A percentile compares a stretch with the other conserved stretches of the same genome.
These are phyloP conservation scores for Ephydatia muelleri DNA, from an alignment of 37 sponge, comb jelly and placozoan species.

Conservation along the genomic window DNA sequence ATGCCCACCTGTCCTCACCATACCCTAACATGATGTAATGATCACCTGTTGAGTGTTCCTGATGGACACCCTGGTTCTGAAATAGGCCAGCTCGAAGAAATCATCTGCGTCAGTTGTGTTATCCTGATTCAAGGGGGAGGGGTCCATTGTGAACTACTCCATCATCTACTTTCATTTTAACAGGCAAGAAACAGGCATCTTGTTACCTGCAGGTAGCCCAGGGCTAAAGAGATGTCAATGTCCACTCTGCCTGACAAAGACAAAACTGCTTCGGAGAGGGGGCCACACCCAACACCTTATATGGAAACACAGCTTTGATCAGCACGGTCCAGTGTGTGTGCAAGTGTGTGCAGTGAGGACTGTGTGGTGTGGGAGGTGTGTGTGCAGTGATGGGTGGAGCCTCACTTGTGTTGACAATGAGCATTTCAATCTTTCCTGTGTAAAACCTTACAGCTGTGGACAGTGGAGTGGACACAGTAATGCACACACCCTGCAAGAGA, in stretches of 20 bases:
- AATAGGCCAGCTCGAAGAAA: conserved; percentile 69
- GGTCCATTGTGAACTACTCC: no score
- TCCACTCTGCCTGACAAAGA: conserved; percentile 66
- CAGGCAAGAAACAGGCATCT: no score
- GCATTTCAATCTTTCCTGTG: conserved; percentile 70
- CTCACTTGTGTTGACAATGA: conserved; percentile 35
- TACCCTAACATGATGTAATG: no score
- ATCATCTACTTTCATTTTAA: no score
- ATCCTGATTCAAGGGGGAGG: neutral
- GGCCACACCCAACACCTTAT: no score
- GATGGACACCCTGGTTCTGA: conserved; percentile 59
- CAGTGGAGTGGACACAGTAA: conserved; percentile 77
- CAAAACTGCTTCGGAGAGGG: no score
- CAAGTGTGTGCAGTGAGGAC: no score
- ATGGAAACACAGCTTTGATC: no score
- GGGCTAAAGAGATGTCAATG: conserved; percentile 57
- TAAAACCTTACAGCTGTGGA: conserved; percentile 72
- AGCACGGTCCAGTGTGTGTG: no score
- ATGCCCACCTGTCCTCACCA: no score
- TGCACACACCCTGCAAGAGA: no score
- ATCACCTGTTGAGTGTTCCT: conserved; percentile 60
- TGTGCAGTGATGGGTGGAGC: neutral
- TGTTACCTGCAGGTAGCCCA: conserved; percentile 73
- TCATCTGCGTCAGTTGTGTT: conserved; percentile 50
- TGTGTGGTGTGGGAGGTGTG: no score